Evolutionary conservation across 2,113 vertebrate genomes (phyloP), one percentile per base, ranked within the genome.

Genomic region (Rhinopomastus cyanomelas): DNA sequence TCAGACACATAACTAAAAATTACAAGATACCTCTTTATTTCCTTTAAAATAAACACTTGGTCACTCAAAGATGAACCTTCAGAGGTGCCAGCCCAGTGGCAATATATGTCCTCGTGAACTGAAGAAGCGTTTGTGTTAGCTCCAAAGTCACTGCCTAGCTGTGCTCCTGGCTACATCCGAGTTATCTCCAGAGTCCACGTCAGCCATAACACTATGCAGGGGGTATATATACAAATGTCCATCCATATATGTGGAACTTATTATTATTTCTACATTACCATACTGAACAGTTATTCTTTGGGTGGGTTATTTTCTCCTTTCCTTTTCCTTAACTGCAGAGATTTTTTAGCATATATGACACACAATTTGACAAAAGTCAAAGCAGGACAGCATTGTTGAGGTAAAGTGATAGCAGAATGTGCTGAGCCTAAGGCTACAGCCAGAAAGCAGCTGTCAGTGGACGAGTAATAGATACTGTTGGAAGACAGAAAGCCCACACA

Each of bases 331-430:
- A 82, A 85, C 48, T 67, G 85, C 42, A 36, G 59, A 89, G 16
- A 83, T 65, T 62, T 93, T 81, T 91, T 76, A 90, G 34, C 21
- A n/a, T 81, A 64, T 83, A 85, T 89, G 76, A 83, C 85, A 87
- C 22, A 37, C 44, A 86, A 77, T 93, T 93, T 92, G 82, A 60
- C 53, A 83, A 76, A 88, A 91, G 74, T 89, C 94, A 95, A 93
- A 94, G 69, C 56, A 82, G 86, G 89, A 81, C 80, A 56, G 21
- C 65, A 11, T 53, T 68, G 69, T n/a, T 53, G 48, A 90, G 57
- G 69, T 42, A 85, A 76, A 94, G 52, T 62, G 53, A 81, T 78
- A 91, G 46, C 93, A 55, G 53, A 67, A 46, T 82, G 55, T 66
- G 51, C 59, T 78, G 30, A 95, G 67, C 68, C 65, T 94, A 89